Evolutionary conservation across 2,113 vertebrate genomes (phyloP).

Genomic region (Tachysurus fulvidraco): DNA sequence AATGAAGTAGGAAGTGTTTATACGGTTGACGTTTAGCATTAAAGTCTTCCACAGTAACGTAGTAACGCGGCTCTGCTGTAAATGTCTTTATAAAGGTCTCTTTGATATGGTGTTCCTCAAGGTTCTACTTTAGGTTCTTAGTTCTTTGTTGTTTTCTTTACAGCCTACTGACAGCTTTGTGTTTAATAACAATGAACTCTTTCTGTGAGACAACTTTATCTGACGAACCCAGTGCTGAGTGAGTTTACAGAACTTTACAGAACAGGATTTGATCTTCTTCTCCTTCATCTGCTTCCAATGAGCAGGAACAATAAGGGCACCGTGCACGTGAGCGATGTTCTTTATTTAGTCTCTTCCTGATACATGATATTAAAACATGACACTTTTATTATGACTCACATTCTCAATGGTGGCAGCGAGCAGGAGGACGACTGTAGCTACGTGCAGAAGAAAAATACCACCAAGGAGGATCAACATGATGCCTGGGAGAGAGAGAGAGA

Average conservation of each 20-base stretch:
- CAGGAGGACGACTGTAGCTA: slow-evolving; percentile 52
- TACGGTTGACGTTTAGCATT: background rate
- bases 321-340: background rate
- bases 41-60: background rate
- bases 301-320: background rate
- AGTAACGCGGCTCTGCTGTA: background rate
- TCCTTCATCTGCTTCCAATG: background rate
- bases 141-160: no score
- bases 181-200: no score
- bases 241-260: background rate
- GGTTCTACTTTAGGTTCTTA: background rate
- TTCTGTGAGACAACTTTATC: background rate
- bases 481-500: slow-evolving; percentile 32
- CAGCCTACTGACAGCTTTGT: no score
- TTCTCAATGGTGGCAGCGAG: slow-evolving; percentile 57
- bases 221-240: background rate
- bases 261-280: background rate
- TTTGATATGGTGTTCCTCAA: background rate
- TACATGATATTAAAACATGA: background rate
- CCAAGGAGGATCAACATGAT: slow-evolving; percentile 74
- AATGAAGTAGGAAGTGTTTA: background rate
- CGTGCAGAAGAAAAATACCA: slow-evolving; percentile 68
- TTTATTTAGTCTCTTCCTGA: background rate
- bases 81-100: background rate
- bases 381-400: slow-evolving; percentile 37